Percentiles rank a stretch among this genome's conserved stretches.
phyloP scores from a whole-genome alignment of 2,888 invertebrate species.

The Steinernema carpocapsae region DNA sequence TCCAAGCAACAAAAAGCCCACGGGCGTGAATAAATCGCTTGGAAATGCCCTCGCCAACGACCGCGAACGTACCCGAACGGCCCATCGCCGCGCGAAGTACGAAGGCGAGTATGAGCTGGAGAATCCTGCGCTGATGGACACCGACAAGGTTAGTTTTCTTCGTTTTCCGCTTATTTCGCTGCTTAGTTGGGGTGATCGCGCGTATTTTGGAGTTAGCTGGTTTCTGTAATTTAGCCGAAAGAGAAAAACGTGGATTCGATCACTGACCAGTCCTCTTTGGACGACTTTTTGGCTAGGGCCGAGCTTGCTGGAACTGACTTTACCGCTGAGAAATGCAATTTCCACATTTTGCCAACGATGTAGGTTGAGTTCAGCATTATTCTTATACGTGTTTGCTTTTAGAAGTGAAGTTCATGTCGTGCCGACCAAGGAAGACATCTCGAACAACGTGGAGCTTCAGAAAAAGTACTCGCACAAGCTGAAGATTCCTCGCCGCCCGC shows the following conservation, averaged over 20 bases:
- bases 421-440: conserved; percentile 51
- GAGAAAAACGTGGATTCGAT: conserved; percentile 61
- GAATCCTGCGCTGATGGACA: conserved; percentile 57
- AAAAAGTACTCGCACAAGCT: conserved; percentile 74
- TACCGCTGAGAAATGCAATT: conserved; percentile 72
- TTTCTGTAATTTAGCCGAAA: conserved; percentile 39
- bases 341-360: conserved; percentile 58
- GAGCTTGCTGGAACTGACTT: conserved; percentile 93
- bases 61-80: conserved; percentile 48
- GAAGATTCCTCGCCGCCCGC: conserved; percentile 85
- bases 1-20: conserved; percentile 59
- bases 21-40: conserved; percentile 62
- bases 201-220: conserved; percentile 38
- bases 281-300: conserved; percentile 93
- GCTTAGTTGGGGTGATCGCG: background rate
- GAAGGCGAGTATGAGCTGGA: conserved; percentile 55
- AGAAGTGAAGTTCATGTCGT: conserved; percentile 58
- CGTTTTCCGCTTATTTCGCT: background rate
- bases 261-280: conserved; percentile 73
- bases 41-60: conserved; percentile 62
- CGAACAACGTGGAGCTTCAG: conserved; percentile 58
- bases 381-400: conserved; percentile 31
- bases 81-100: conserved; percentile 51
- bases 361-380: conserved; percentile 43
- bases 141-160: conserved; percentile 50